These are phyloP conservation scores for Entelurus aequoreus DNA, from an alignment of 2,113 vertebrate species.

Conservation along the genomic window DNA sequence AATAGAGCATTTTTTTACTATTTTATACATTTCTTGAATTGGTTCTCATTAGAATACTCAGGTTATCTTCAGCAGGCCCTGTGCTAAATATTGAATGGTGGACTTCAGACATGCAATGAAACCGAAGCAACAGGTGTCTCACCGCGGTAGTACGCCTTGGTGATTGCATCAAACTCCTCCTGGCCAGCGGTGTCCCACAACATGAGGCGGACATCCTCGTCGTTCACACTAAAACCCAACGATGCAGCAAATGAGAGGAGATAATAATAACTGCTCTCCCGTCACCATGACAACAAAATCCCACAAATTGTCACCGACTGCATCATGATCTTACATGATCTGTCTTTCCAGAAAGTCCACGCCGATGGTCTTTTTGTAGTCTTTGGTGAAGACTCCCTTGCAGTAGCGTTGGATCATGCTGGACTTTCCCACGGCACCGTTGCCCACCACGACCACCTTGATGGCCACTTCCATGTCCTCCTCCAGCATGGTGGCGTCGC, in stretches of 20 bases:
- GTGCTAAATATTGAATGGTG: not conserved
- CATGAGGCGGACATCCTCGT: conserved; percentile 94
- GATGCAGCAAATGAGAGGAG: not conserved
- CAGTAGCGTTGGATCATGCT: conserved; percentile 98
- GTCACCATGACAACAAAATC: not conserved
- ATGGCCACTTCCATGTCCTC: conserved; percentile 99
- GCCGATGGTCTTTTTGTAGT: conserved; percentile 99
- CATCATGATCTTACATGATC: conserved; percentile 82
- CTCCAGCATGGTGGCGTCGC: conserved; percentile 81
- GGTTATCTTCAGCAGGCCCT: not conserved
- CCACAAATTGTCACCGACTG: not conserved
- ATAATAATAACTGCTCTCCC: not conserved
- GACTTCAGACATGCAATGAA: not conserved
- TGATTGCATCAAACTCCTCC: conserved; percentile 98
- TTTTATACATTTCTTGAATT: not conserved
- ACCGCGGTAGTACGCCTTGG: conserved; percentile 98
- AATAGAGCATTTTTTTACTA: not conserved
- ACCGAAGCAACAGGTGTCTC: conserved; percentile 27
- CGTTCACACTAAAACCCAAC: conserved; percentile 79
- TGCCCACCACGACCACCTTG: conserved; percentile 97
- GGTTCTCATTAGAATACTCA: not conserved
- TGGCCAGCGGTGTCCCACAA: conserved; percentile 98
- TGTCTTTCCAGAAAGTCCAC: conserved; percentile 98
- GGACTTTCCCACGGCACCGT: conserved; percentile 95
- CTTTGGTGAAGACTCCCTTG: conserved; percentile 96